Percentiles rank a stretch among this genome's conserved stretches.
These are phyloP conservation scores for Drosophila rufa DNA, from an alignment of 1,140 invertebrate species.

Conservation along the genomic window DNA sequence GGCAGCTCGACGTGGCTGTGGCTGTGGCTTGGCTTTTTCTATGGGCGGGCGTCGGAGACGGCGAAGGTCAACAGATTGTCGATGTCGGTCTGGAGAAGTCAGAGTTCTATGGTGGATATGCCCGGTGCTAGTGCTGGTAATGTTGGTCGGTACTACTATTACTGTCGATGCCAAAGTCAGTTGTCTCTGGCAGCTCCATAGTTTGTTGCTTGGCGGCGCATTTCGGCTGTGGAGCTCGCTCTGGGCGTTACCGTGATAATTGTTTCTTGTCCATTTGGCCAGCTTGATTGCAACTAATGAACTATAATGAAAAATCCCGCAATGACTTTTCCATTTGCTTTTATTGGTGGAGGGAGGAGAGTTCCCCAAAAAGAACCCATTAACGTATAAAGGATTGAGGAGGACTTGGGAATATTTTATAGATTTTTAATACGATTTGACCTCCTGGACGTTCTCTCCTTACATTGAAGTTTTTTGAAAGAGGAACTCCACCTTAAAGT, in stretches of 20 bases:
- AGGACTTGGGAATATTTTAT: constrained; percentile 4
- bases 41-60: constrained; percentile 78
- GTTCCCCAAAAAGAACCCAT: not conserved
- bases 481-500: not conserved
- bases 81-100: constrained; percentile 52
- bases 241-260: constrained; percentile 77
- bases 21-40: constrained; percentile 51
- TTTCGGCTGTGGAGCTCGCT: constrained; percentile 31
- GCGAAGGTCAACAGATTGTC: constrained; percentile 83
- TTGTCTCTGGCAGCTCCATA: constrained; percentile 8
- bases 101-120: constrained; percentile 15
- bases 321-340: constrained; percentile 46
- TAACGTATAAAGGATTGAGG: constrained; percentile 16
- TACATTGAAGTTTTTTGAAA: not conserved
- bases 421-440: constrained; percentile 7
- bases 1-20: constrained; percentile 33
- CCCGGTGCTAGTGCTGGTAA: constrained; percentile 5
- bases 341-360: constrained; percentile 6
- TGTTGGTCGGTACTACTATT: constrained; percentile 11
- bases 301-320: constrained; percentile 72
- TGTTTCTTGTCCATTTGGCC: constrained; percentile 80
- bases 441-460: not conserved
- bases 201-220: constrained; percentile 29
- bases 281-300: constrained; percentile 81
- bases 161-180: constrained; percentile 36